phyloP scores from a whole-genome alignment of 1,140 invertebrate species.

The Drosophila kepulauana region DNA sequence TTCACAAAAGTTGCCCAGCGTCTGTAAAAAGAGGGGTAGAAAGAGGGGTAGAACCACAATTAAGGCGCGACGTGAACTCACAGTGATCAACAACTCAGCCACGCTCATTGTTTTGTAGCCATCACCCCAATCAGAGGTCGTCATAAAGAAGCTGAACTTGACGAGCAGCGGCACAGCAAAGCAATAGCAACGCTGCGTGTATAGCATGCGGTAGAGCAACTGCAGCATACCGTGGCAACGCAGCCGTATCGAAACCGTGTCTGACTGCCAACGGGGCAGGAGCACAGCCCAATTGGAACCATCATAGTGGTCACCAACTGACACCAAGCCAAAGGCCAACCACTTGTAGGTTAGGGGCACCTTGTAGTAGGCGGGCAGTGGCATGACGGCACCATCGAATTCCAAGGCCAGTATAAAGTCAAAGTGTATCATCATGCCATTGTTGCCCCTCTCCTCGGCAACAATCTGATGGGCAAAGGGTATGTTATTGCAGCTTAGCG shows the following conservation, averaged over 20 bases:
- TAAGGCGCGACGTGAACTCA: slow-evolving; percentile 12
- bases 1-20: slow-evolving; percentile 29
- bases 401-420: slow-evolving; percentile 56
- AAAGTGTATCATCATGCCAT: slow-evolving; percentile 34
- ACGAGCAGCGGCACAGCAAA: slow-evolving; percentile 32
- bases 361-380: slow-evolving; percentile 38
- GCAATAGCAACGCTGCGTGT: slow-evolving; percentile 31
- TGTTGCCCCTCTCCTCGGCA: slow-evolving; percentile 13
- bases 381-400: slow-evolving; percentile 32
- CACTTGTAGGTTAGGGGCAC: slow-evolving; percentile 37
- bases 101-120: slow-evolving; percentile 15
- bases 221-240: slow-evolving; percentile 15
- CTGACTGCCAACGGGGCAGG: slow-evolving; percentile 48
- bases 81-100: slow-evolving; percentile 32
- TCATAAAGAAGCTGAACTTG: slow-evolving; percentile 53
- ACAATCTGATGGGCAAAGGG: slow-evolving; percentile 54
- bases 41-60: background rate
- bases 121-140: slow-evolving; percentile 25
- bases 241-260: background rate
- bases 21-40: slow-evolving; percentile 14
- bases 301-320: background rate
- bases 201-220: slow-evolving; percentile 40
- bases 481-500: background rate
- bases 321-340: slow-evolving; percentile 49
- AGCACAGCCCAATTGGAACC: slow-evolving; percentile 43